phyloP scores from a whole-genome alignment of 2,113 vertebrate species.

The Motacilla alba region DNA sequence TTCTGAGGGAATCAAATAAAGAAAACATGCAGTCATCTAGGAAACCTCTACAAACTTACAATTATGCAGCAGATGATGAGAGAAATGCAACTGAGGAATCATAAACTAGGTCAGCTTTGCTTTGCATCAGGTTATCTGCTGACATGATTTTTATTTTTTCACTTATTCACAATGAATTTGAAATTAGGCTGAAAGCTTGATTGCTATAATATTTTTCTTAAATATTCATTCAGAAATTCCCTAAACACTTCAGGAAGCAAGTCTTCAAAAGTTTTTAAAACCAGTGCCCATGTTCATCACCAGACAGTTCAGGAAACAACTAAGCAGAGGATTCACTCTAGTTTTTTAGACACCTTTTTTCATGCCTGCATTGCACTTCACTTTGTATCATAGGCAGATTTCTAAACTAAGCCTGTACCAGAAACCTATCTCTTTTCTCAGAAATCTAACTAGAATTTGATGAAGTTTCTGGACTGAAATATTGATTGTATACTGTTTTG shows the following conservation, averaged over 20 bases:
- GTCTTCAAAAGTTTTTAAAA: neutral
- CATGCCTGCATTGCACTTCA: neutral
- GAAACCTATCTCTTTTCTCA: neutral
- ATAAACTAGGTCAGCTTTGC: neutral
- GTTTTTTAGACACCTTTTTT: neutral
- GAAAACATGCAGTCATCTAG: neutral
- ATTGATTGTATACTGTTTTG: neutral
- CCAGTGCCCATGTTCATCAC: neutral
- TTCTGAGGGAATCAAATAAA: neutral
- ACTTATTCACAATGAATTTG: neutral
- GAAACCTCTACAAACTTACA: neutral
- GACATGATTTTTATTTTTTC: neutral
- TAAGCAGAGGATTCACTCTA: neutral
- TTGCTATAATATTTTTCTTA: neutral
- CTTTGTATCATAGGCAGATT: neutral
- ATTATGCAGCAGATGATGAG: neutral
- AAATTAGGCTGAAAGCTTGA: neutral
- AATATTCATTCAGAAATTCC: neutral
- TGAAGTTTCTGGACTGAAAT: neutral
- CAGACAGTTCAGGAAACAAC: neutral
- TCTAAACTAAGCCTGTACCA: neutral
- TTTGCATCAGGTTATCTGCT: neutral
- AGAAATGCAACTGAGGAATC: neutral
- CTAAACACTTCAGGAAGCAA: neutral
- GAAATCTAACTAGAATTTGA: neutral